phyloP scores from a whole-genome alignment of 1,140 invertebrate genomes.

The Trichomalopsis sarcophagae region DNA sequence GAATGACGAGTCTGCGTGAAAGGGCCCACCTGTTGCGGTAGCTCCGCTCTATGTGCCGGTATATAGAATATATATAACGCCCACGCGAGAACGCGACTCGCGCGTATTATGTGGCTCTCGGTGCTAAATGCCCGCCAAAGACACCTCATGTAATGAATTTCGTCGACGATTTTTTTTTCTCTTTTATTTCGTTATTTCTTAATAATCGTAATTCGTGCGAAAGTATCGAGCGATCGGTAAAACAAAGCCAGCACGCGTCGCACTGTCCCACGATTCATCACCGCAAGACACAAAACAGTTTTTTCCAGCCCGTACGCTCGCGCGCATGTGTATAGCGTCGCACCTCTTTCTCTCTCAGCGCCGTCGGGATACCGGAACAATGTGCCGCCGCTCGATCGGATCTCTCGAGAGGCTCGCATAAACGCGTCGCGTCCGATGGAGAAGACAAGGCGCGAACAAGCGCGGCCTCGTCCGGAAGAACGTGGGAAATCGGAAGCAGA shows the following conservation, averaged over 20 bases:
- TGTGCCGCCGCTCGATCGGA: neutral
- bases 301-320: neutral
- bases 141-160: too few relatives aligned
- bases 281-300: constrained; percentile 13
- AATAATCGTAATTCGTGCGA: too few relatives aligned
- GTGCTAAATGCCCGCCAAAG: constrained; percentile 24
- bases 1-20: constrained; percentile 57
- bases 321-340: too few relatives aligned
- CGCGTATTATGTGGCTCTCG: neutral
- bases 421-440: neutral
- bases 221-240: too few relatives aligned
- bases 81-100: too few relatives aligned
- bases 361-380: neutral
- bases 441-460: neutral
- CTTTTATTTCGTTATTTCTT: too few relatives aligned
- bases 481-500: constrained; percentile 48
- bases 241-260: too few relatives aligned
- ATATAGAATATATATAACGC: neutral
- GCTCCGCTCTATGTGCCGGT: neutral
- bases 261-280: neutral
- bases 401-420: constrained; percentile 16
- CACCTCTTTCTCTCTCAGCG: neutral
- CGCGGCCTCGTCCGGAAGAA: neutral
- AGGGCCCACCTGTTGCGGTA: constrained; percentile 69
- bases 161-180: too few relatives aligned